Percentiles rank a stretch among this genome's conserved stretches.
These are phyloP conservation scores for Leptinotarsa undecemlineata DNA, from an alignment of 1,140 invertebrate species.

Conservation along the genomic window DNA sequence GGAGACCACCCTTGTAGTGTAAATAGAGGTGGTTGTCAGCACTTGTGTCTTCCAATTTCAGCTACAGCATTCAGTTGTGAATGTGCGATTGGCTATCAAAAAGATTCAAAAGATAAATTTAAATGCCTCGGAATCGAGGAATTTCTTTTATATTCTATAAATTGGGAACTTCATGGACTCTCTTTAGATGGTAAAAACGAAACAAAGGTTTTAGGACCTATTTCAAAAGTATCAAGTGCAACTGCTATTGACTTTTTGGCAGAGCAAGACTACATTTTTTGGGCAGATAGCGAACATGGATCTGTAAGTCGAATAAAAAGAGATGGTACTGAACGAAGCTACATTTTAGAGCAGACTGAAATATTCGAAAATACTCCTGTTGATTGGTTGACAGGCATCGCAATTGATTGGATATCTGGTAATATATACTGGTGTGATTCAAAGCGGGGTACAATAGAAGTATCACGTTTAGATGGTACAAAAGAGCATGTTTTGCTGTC, in stretches of 20 bases:
- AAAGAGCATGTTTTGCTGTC: conserved; percentile 78
- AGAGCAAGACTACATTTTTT: conserved; percentile 72
- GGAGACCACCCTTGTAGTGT: conserved; percentile 60
- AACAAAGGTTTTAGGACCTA: conserved; percentile 70
- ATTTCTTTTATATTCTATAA: conserved; percentile 77
- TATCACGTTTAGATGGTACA: conserved; percentile 77
- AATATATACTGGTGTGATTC: conserved; percentile 93
- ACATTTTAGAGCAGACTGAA: conserved; percentile 57
- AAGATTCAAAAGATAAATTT: conserved; percentile 59
- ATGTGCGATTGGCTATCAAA: conserved; percentile 75
- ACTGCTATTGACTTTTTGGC: conserved; percentile 78
- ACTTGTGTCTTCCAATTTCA: conserved; percentile 76
- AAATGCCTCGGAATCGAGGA: conserved; percentile 63
- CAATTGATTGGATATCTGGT: conserved; percentile 83
- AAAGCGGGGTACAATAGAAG: conserved; percentile 83
- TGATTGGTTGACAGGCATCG: conserved; percentile 75
- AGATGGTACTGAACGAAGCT: conserved; percentile 73
- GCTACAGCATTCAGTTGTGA: conserved; percentile 63
- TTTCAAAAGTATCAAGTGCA: conserved; percentile 76
- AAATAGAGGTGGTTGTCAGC: conserved; percentile 70
- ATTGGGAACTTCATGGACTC: conserved; percentile 76
- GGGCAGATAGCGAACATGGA: conserved; percentile 78
- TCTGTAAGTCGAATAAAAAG: conserved; percentile 74
- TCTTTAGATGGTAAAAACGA: conserved; percentile 58
- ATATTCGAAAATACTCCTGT: conserved; percentile 63